Conservation (phyloP, 2,888 invertebrate genomes). For the Sericinus montela region DNA sequence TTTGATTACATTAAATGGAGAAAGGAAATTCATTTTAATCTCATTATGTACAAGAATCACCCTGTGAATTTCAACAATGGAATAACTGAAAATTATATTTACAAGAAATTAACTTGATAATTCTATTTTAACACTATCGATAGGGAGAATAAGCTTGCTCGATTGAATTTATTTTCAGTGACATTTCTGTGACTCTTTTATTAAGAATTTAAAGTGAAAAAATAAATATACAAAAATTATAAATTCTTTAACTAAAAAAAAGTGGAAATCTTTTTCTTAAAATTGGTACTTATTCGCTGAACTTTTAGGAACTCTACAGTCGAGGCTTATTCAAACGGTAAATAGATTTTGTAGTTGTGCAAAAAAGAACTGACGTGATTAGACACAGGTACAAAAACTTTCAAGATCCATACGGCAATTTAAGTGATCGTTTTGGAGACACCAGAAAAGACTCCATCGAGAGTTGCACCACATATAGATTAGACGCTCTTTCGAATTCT, state of each 20-base stretch:
- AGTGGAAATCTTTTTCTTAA: constrained; percentile 9
- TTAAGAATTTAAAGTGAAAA: not conserved
- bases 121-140: too few relatives aligned
- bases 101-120: constrained; percentile 16
- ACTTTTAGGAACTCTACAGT: constrained; percentile 13
- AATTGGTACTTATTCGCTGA: not conserved
- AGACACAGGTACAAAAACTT: too few relatives aligned
- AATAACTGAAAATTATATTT: constrained; percentile 27
- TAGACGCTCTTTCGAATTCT: too few relatives aligned
- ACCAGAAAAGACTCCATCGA: too few relatives aligned
- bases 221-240: constrained; percentile 1
- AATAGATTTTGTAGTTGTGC: not conserved
- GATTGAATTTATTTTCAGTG: too few relatives aligned
- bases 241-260: constrained; percentile 9
- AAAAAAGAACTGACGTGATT: too few relatives aligned
- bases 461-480: too few relatives aligned
- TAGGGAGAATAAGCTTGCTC: too few relatives aligned
- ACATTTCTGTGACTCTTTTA: too few relatives aligned
- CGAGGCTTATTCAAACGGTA: constrained; percentile 4
- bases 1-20: not conserved
- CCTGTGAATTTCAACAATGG: constrained; percentile 43
- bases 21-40: constrained; percentile 32
- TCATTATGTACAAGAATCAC: constrained; percentile 48
- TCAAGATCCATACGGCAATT: too few relatives aligned
- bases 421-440: too few relatives aligned